These are phyloP conservation scores for Yoshiicerus persimilis DNA, from an alignment of 1,140 invertebrate species.

Conservation along the genomic window DNA sequence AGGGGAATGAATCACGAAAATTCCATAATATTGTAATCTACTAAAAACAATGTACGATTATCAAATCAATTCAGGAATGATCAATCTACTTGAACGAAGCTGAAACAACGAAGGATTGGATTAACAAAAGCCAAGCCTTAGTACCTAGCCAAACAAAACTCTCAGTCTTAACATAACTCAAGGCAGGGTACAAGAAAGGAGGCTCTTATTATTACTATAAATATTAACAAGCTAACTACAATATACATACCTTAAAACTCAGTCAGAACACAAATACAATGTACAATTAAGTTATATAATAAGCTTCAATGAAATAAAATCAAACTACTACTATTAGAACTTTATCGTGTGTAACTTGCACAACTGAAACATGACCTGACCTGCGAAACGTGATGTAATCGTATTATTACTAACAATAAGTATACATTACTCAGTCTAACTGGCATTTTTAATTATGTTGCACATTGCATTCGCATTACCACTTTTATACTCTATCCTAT, in stretches of 20 bases:
- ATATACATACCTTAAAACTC: neutral
- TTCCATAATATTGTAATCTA: neutral
- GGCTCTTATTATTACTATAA: too few species aligned
- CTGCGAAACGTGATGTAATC: neutral
- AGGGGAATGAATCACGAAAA: neutral
- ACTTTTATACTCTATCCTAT: too few species aligned
- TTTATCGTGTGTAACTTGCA: constrained; percentile 14
- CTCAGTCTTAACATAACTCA: neutral
- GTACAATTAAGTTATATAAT: neutral
- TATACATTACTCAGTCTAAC: neutral
- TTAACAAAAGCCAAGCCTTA: neutral
- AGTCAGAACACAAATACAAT: neutral
- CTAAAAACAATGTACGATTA: neutral
- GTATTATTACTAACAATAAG: neutral
- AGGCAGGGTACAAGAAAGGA: too few species aligned
- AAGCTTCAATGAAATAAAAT: neutral
- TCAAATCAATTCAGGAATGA: neutral
- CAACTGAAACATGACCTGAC: constrained; percentile 15
- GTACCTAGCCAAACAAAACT: neutral
- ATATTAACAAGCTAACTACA: too few species aligned
- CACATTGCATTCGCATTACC: too few species aligned
- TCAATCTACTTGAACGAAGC: neutral
- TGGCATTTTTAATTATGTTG: neutral
- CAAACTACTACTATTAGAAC: neutral
- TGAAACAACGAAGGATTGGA: neutral